phyloP scores from a whole-genome alignment of 2,113 vertebrate species.

The Actenoides hombroni region DNA sequence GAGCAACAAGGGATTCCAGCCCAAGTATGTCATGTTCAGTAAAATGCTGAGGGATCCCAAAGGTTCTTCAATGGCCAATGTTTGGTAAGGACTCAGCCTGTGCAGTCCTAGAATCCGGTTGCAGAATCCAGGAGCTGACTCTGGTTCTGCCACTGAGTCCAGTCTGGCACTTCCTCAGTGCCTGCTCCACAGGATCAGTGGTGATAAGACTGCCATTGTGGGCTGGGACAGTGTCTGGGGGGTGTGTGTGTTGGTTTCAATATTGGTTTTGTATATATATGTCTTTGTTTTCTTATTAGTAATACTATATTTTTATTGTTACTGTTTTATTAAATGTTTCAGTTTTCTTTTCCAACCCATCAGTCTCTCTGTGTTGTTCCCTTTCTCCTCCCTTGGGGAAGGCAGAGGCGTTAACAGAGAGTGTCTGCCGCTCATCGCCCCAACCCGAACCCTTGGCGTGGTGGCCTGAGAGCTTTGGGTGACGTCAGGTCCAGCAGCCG shows the following conservation, averaged over 20 bases:
- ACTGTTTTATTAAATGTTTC: not conserved
- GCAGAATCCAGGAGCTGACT: not conserved
- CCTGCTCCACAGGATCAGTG: not conserved
- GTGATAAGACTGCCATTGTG: not conserved
- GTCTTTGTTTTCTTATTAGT: not conserved
- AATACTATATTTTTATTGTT: not conserved
- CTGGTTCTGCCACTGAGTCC: not conserved
- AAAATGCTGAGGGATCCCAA: not conserved
- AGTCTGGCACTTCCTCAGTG: not conserved
- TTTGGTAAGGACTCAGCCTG: not conserved
- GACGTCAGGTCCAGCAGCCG: no score
- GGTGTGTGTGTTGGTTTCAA: not conserved
- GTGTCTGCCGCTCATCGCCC: not conserved
- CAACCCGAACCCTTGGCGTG: not conserved
- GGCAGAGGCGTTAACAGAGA: not conserved
- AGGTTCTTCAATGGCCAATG: not conserved
- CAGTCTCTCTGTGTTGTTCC: not conserved
- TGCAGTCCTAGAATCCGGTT: not conserved
- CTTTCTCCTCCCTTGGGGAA: not conserved
- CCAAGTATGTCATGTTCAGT: not conserved
- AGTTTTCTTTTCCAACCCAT: not conserved
- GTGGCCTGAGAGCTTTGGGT: not conserved
- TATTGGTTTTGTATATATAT: not conserved
- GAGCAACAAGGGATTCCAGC: not conserved
- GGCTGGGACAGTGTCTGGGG: not conserved